Conservation (phyloP, 2,888 invertebrate species). For the Brachylomia viminalis region DNA sequence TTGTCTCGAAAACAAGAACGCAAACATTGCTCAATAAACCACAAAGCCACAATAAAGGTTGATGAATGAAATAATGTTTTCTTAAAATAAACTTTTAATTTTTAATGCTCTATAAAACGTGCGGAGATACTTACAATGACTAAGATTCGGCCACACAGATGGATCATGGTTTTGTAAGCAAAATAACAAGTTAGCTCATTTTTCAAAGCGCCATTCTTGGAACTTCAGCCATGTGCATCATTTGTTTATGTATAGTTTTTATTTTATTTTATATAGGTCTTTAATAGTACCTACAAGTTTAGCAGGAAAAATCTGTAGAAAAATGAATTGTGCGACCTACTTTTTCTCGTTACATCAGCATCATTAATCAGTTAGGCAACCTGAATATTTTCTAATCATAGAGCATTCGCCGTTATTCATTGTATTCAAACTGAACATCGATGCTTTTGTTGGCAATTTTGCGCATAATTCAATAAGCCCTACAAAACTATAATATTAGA, state of each 20-base stretch:
- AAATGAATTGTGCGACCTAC: neutral
- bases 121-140: conserved; percentile 37
- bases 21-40: conserved; percentile 39
- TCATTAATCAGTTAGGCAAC: neutral
- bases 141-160: conserved; percentile 33
- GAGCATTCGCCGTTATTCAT: neutral
- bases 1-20: conserved; percentile 29
- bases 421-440: neutral
- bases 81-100: conserved; percentile 35
- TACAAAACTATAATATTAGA: no score
- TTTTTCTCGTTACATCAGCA: neutral
- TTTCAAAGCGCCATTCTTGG: conserved; percentile 38
- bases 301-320: conserved; percentile 10
- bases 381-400: neutral
- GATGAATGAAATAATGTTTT: conserved; percentile 60
- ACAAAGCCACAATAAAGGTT: conserved; percentile 53
- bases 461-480: no score
- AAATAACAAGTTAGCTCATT: conserved; percentile 57
- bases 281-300: neutral
- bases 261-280: conserved; percentile 16
- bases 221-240: neutral
- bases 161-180: conserved; percentile 29
- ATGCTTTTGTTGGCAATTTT: neutral
- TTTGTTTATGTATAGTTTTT: neutral
- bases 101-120: conserved; percentile 22